Evolutionary conservation across 2,797 vertebrate genomes (phyloP), one percentile per base, ranked within the genome.

Genomic region (Oreochromis mossambicus): DNA sequence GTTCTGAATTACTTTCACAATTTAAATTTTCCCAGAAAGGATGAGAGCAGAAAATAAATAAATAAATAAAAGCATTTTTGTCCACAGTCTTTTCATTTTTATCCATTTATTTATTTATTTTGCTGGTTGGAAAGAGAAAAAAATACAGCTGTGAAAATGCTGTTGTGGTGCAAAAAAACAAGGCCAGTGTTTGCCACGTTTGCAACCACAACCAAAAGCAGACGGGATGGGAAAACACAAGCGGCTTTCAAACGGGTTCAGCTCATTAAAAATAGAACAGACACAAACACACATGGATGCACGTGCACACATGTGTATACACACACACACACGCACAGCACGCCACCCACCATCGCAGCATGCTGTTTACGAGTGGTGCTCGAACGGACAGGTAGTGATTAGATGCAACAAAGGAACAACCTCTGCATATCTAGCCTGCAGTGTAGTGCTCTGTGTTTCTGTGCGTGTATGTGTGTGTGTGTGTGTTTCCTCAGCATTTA

Each of bases 301-400:
- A 54, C 4, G 46, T 48, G 51, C 51, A 68, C 13, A 66, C n/a
- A 68, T 17, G 36, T 10, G 63, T 43, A 61, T 61, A 38, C n/a
- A 68, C 38, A 32, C 34, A 75, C 75, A 56, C 3, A 50, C n/a
- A 82, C 2, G 36, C 68, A 77, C 77, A 41, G 58, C 63, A 82
- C 54, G 29, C 73, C 82, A 55, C 54, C 85, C 87, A 89, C 88
- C 78, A 87, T 80, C 84, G 52, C 76, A 82, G 78, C 87, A 86
- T 75, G 82, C 83, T 94, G 92, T 92, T 91, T 89, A 91, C 80
- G 19, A 92, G 88, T 88, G 68, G 32, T 82, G 90, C 87, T 89
- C 11, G 6, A 90, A 92, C 56, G 87, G 93, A 95, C 93, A 94
- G 94, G 91, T 92, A 92, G 90, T 92, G 91, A 94, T 95, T 94